phyloP scores from a whole-genome alignment of 2,888 invertebrate genomes.

The Epinotia demarniana region DNA sequence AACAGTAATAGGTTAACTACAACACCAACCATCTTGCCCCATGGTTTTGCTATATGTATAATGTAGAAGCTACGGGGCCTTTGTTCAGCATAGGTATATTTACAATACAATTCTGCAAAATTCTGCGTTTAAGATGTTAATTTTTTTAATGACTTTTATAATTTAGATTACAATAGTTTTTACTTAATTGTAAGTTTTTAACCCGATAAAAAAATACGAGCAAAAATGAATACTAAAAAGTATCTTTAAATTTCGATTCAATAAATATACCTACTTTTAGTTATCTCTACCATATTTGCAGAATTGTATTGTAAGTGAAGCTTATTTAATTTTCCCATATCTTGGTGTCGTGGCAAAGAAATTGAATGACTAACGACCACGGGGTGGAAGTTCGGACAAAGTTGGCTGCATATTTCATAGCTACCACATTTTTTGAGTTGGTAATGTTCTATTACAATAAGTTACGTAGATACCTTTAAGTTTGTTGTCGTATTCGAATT shows the following conservation, averaged over 20 bases:
- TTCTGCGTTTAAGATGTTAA: not conserved
- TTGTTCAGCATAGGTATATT: not conserved
- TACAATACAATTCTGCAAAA: too few species aligned
- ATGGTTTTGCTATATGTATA: not conserved
- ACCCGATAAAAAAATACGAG: too few species aligned
- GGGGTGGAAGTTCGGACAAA: slow-evolving; percentile 61
- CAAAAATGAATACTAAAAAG: too few species aligned
- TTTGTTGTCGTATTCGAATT: slow-evolving; percentile 8
- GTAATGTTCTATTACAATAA: slow-evolving; percentile 8
- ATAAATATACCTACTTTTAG: too few species aligned
- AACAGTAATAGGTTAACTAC: too few species aligned
- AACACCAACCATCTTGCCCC: not conserved
- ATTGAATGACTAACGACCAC: slow-evolving; percentile 62
- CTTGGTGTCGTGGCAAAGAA: slow-evolving; percentile 46
- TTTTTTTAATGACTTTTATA: too few species aligned
- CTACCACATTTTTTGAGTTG: slow-evolving; percentile 68
- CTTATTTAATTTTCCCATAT: not conserved
- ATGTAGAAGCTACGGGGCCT: not conserved
- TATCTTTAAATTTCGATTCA: too few species aligned
- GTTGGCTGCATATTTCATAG: slow-evolving; percentile 73
- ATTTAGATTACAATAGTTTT: too few species aligned
- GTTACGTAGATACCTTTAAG: not conserved
- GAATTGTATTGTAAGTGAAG: not conserved
- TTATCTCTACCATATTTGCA: not conserved
- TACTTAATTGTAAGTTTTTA: too few species aligned